Evolutionary conservation across 2,797 vertebrate species (phyloP), one percentile per base, ranked within the genome.

Genomic region (Megaceryle alcyon): DNA sequence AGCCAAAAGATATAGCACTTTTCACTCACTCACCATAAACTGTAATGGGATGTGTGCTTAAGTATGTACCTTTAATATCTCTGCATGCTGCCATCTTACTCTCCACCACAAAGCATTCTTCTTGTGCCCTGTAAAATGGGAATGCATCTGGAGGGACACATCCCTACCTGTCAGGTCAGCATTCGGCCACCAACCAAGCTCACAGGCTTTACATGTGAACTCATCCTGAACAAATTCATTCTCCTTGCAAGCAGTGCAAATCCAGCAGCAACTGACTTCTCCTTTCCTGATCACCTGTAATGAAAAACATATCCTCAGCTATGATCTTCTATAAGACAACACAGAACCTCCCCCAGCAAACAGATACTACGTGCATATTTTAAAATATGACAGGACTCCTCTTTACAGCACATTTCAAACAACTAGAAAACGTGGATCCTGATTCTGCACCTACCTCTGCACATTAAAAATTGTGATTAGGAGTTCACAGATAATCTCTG

Each of bases 191-290:
- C 99, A 99, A 73, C 99, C 99, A 85, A 99, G 97, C 49, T 99
- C 99, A 91, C 99, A 99, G 4, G 99, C 99, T 97, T 99, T 99
- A 97, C 99, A 99, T 14, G 99, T 99, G 96, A 99, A 99, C 97
- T 99, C 99, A 59, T 99, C 99, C 97, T 99, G 99, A 93, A 99
- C 99, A 14, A 97, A 98, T 75, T 99, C 99, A 8, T 99, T 99
- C 97, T 99, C 99, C 87, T 99, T 99, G 95, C 99, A 99, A n/a
- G 99, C 98, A 10, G 99, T 99, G 94, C 99, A 99, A 97, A 99
- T 99, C 99, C 99, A 99, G 81, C 99, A 99, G 98, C 99, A 99
- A 94, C 99, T 99, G 96, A 99, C 99, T 97, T 99, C 99, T 46
- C 99, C 99, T 97, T 99, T 99, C 92, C 99, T 98, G 75, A 99